Conservation (phyloP, 1,140 invertebrate species). For the Aphelenchoides besseyi region DNA sequence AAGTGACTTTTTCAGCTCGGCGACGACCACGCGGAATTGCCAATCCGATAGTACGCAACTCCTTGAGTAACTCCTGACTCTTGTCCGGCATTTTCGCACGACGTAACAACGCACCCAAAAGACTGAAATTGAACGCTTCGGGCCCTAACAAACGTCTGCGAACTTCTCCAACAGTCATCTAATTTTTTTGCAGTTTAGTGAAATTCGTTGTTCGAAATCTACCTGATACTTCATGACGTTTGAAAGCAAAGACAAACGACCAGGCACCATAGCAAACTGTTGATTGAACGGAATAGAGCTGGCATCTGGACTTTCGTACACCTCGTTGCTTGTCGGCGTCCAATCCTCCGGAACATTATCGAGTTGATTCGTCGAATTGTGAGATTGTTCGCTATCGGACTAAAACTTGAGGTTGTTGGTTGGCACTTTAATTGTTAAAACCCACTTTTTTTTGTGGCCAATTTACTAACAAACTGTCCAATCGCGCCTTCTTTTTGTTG, state of each 20-base stretch:
- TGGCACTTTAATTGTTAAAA: neutral
- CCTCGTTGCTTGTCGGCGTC: constrained; percentile 25
- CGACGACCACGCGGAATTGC: constrained; percentile 48
- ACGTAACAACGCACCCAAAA: constrained; percentile 44
- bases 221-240: constrained; percentile 55
- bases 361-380: neutral
- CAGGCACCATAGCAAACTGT: constrained; percentile 48
- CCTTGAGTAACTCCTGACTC: constrained; percentile 42
- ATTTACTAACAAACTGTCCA: constrained; percentile 16
- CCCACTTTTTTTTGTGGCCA: neutral
- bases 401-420: neutral
- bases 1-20: constrained; percentile 43
- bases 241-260: constrained; percentile 49
- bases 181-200: constrained; percentile 14
- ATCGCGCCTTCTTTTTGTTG: constrained; percentile 41
- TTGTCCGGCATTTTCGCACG: constrained; percentile 55
- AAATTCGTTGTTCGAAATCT: constrained; percentile 10
- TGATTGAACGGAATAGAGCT: constrained; percentile 30
- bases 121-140: constrained; percentile 49
- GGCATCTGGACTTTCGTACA: constrained; percentile 31
- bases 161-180: constrained; percentile 56
- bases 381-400: constrained; percentile 11
- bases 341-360: constrained; percentile 13
- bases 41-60: constrained; percentile 43
- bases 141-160: constrained; percentile 52